phyloP scores from a whole-genome alignment of 2,888 invertebrate genomes.

The Tipula helvola region DNA sequence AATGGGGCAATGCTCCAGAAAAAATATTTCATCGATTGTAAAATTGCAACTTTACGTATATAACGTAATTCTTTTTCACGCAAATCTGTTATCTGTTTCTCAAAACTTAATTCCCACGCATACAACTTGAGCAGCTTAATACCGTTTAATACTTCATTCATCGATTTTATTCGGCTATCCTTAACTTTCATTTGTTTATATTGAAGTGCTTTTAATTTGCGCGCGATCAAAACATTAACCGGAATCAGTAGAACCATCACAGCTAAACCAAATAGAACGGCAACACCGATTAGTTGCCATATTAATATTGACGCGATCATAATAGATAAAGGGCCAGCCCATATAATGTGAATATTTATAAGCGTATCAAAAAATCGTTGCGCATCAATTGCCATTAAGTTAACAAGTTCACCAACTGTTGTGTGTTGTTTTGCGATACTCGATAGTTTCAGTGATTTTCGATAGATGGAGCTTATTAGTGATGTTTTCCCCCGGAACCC shows the following conservation, averaged over 20 bases:
- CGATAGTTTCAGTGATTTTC: constrained; percentile 27
- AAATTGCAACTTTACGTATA: constrained; percentile 42
- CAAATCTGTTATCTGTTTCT: constrained; percentile 41
- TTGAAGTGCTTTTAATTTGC: constrained; percentile 24
- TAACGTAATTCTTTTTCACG: constrained; percentile 43
- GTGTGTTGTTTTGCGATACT: constrained; percentile 21
- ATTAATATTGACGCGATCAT: constrained; percentile 27
- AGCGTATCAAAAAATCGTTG: constrained; percentile 22
- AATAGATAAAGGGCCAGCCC: constrained; percentile 34
- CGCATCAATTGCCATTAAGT: constrained; percentile 27
- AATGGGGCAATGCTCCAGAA: constrained; percentile 50
- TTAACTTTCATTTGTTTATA: constrained; percentile 37
- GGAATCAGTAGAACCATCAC: constrained; percentile 42
- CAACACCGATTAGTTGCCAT: constrained; percentile 20
- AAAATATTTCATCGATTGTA: constrained; percentile 40
- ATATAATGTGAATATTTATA: constrained; percentile 21
- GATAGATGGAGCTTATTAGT: constrained; percentile 37
- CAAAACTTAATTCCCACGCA: constrained; percentile 48
- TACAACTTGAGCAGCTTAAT: constrained; percentile 38
- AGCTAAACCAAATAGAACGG: constrained; percentile 41
- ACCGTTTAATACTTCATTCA: constrained; percentile 39
- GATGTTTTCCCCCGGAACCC: constrained; percentile 41
- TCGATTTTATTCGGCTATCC: constrained; percentile 37
- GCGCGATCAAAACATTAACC: constrained; percentile 31
- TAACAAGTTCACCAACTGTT: constrained; percentile 27